Percentiles rank a stretch among this genome's conserved stretches.
Evolutionary conservation across 2,113 vertebrate genomes (phyloP).

Genomic region (Siniperca knerii): DNA sequence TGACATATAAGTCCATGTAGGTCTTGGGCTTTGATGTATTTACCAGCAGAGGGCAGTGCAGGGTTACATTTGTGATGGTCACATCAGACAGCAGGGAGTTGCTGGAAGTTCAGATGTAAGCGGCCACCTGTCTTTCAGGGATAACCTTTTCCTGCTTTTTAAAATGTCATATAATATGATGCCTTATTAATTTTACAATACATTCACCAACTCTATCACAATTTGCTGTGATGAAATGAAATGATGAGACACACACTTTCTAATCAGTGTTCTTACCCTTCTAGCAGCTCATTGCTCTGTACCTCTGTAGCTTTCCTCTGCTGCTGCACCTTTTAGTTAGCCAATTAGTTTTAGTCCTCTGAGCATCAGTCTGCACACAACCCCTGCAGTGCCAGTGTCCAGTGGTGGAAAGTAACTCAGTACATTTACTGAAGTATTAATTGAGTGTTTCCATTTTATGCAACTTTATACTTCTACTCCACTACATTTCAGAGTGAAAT

Average conservation of each 20-base stretch:
- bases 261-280: constrained; percentile 17
- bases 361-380: constrained; percentile 36
- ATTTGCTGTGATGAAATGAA: constrained; percentile 24
- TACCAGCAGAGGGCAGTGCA: constrained; percentile 72
- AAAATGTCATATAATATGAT: constrained; percentile 36
- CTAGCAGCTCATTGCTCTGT: constrained; percentile 9
- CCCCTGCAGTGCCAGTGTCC: not conserved
- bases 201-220: constrained; percentile 10
- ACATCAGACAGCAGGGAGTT: not conserved
- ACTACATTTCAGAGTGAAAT: not conserved
- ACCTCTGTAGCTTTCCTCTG: not conserved
- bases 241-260: constrained; percentile 29
- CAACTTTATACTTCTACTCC: not conserved
- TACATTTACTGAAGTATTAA: not conserved
- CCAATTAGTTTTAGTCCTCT: constrained; percentile 46
- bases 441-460: not conserved
- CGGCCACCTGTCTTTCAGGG: not conserved
- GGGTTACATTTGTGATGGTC: constrained; percentile 30
- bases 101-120: not conserved
- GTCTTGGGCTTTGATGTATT: not conserved
- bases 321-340: constrained; percentile 23
- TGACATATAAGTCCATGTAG: not conserved
- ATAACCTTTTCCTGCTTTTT: constrained; percentile 42
- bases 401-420: not conserved
- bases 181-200: constrained; percentile 32